These are phyloP conservation scores for Lepisosteus osseus DNA, from an alignment of 2,113 vertebrate species.

Conservation along the genomic window DNA sequence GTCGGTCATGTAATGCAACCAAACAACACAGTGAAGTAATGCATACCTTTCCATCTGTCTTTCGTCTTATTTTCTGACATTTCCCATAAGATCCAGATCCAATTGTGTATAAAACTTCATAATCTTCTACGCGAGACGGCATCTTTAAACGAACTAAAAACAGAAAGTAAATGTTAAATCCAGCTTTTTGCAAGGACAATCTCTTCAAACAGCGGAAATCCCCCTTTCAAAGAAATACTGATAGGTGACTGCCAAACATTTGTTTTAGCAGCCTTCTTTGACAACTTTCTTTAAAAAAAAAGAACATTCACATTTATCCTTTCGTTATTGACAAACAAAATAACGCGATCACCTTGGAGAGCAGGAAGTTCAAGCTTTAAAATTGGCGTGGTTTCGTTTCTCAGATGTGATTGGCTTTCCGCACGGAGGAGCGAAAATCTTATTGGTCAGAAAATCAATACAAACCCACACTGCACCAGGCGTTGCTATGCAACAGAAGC, in stretches of 20 bases:
- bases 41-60: slow-evolving; percentile 84
- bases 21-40: neutral
- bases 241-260: too few species aligned
- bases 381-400: slow-evolving; percentile 50
- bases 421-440: neutral
- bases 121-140: slow-evolving; percentile 84
- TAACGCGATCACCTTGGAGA: neutral
- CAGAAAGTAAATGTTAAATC: slow-evolving; percentile 13
- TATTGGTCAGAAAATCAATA: slow-evolving; percentile 46
- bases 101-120: slow-evolving; percentile 86
- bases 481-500: slow-evolving; percentile 47
- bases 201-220: too few species aligned
- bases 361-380: slow-evolving; percentile 37
- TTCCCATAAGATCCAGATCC: slow-evolving; percentile 87
- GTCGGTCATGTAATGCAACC: neutral
- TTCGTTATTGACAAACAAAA: too few species aligned
- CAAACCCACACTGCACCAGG: slow-evolving; percentile 9
- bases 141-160: slow-evolving; percentile 49
- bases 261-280: too few species aligned
- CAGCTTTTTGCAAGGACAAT: neutral
- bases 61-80: slow-evolving; percentile 89
- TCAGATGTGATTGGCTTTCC: slow-evolving; percentile 47
- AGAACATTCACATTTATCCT: too few species aligned
- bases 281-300: too few species aligned
- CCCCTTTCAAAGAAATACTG: too few species aligned